These are phyloP conservation scores for Popillia japonica DNA, from an alignment of 1,140 invertebrate species.

Conservation along the genomic window DNA sequence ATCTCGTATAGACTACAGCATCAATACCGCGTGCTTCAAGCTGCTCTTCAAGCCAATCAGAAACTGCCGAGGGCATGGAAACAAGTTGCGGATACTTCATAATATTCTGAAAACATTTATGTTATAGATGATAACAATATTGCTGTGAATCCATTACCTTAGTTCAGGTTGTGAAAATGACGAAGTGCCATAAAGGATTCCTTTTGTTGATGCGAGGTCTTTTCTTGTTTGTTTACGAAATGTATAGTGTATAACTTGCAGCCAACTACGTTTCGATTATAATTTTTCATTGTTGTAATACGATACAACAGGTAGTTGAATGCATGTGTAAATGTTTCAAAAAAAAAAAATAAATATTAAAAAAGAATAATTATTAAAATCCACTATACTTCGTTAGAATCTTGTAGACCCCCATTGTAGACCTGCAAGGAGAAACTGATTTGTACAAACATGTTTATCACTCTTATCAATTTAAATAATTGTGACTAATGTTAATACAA, in stretches of 20 bases:
- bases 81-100: constrained; percentile 64
- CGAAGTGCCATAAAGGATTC: constrained; percentile 27
- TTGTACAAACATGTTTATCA: neutral
- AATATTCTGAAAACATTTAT: constrained; percentile 50
- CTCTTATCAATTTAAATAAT: constrained; percentile 13
- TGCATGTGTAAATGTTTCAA: constrained; percentile 36
- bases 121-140: neutral
- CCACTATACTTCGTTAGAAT: constrained; percentile 37
- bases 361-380: constrained; percentile 28
- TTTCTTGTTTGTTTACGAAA: constrained; percentile 30
- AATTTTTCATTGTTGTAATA: constrained; percentile 36
- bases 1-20: constrained; percentile 66
- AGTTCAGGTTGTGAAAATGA: constrained; percentile 37
- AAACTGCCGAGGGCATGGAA: constrained; percentile 64
- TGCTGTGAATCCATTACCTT: neutral
- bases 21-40: constrained; percentile 68
- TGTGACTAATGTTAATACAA: constrained; percentile 26
- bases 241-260: constrained; percentile 29
- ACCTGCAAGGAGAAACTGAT: constrained; percentile 40
- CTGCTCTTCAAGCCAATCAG: constrained; percentile 68
- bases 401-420: constrained; percentile 43
- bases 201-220: constrained; percentile 20
- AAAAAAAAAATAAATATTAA: constrained; percentile 34
- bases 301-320: constrained; percentile 31
- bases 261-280: constrained; percentile 27